Evolutionary conservation across 2,113 vertebrate genomes (phyloP).

Genomic region (Chrysochloris asiatica): DNA sequence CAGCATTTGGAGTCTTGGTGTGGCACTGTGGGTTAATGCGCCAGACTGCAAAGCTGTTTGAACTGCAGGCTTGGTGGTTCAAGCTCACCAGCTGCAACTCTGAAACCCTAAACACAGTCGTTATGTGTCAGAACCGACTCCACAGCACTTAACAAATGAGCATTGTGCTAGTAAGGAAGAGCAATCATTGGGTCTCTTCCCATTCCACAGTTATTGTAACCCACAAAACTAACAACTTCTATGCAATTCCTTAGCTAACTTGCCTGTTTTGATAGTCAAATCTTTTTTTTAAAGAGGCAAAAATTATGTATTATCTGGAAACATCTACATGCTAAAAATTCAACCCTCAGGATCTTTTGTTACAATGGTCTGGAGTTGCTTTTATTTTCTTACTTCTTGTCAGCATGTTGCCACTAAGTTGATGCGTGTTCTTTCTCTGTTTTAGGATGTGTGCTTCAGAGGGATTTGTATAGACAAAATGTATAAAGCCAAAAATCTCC

Average conservation of each 20-base stretch:
- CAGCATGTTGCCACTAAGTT: not conserved
- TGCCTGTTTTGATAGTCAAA: slow-evolving; percentile 15
- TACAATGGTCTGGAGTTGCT: not conserved
- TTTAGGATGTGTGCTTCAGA: slow-evolving; percentile 60
- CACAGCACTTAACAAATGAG: too few relatives aligned
- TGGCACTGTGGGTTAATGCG: too few relatives aligned
- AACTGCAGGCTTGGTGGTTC: too few relatives aligned
- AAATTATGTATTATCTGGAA: slow-evolving; percentile 16
- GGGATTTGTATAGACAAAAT: not conserved
- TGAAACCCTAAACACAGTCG: too few relatives aligned
- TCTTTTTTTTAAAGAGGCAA: slow-evolving; percentile 6
- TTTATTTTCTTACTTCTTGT: slow-evolving; percentile 38
- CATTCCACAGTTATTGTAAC: not conserved
- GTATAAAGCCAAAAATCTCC: slow-evolving; percentile 30
- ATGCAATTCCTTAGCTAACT: not conserved
- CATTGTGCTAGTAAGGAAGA: not conserved
- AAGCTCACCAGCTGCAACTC: too few relatives aligned
- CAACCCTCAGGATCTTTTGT: not conserved
- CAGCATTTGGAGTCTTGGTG: not conserved
- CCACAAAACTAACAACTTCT: not conserved
- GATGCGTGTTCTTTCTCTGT: slow-evolving; percentile 28
- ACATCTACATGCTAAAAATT: slow-evolving; percentile 10
- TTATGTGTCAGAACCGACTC: too few relatives aligned
- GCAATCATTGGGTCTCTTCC: not conserved
- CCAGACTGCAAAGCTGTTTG: too few relatives aligned